phyloP scores from a whole-genome alignment of 2,888 invertebrate species.

The Zelleria hepariella region DNA sequence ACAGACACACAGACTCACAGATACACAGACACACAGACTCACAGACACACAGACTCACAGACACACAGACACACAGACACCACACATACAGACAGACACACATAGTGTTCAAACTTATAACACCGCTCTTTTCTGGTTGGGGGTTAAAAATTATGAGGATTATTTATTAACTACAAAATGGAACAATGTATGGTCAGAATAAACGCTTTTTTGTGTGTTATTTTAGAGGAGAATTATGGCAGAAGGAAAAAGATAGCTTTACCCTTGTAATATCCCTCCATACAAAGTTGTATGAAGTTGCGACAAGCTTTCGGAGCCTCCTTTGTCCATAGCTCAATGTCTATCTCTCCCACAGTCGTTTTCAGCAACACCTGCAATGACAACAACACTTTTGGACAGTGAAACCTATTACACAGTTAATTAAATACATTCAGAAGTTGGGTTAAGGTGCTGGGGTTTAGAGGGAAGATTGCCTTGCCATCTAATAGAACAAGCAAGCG shows the following conservation, averaged over 20 bases:
- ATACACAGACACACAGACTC: too few species aligned
- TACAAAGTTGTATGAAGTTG: slow-evolving; percentile 95
- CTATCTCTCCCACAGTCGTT: slow-evolving; percentile 96
- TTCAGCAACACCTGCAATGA: slow-evolving; percentile 89
- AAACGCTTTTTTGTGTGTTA: neutral
- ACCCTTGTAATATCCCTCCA: slow-evolving; percentile 96
- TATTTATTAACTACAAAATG: too few species aligned
- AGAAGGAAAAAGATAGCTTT: too few species aligned
- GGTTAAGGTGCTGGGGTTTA: neutral
- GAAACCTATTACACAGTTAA: too few species aligned
- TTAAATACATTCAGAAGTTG: too few species aligned
- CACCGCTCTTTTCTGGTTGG: neutral
- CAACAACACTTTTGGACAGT: too few species aligned
- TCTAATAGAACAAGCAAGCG: neutral
- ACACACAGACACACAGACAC: neutral
- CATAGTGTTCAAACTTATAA: neutral
- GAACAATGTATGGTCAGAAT: too few species aligned
- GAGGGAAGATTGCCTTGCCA: neutral
- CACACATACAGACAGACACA: neutral
- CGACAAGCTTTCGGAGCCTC: slow-evolving; percentile 95
- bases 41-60: neutral
- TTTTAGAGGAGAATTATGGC: neutral
- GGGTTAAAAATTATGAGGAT: neutral
- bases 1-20: too few species aligned
- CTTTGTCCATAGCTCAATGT: slow-evolving; percentile 97